Conservation (phyloP, 1,140 invertebrate genomes). For the Saccostrea cuccullata region DNA sequence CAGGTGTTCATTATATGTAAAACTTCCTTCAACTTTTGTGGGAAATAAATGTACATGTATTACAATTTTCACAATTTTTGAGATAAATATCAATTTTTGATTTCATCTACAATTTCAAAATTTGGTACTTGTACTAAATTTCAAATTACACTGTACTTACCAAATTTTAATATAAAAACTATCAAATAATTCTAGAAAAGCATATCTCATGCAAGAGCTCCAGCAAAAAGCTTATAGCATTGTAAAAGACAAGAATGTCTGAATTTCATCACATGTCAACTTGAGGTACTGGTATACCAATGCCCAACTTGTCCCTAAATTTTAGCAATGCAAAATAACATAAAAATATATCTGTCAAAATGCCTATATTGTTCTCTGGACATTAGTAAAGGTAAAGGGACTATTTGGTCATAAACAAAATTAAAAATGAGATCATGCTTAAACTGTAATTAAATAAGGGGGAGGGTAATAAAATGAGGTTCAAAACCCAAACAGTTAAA, state of each 20-base stretch:
- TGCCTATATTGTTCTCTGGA: background rate
- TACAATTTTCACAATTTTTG: no score
- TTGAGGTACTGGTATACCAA: background rate
- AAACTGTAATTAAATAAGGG: background rate
- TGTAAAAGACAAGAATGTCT: background rate
- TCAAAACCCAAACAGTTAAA: background rate
- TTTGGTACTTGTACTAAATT: no score
- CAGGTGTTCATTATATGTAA: no score
- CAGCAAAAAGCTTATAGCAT: background rate
- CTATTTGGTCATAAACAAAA: slow-evolving; percentile 19
- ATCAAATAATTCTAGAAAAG: background rate
- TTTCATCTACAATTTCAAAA: no score
- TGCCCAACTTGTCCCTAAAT: background rate
- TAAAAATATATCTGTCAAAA: slow-evolving; percentile 4
- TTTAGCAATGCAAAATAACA: background rate
- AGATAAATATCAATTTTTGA: no score
- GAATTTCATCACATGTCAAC: background rate
- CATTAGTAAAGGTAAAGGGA: slow-evolving; percentile 25
- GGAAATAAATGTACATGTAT: no score
- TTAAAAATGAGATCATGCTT: slow-evolving; percentile 14
- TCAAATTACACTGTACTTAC: no score
- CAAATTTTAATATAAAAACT: background rate
- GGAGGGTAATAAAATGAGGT: background rate
- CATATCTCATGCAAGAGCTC: background rate
- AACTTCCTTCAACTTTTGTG: no score